Evolutionary conservation across 2,888 invertebrate genomes (phyloP), one percentile per base, ranked within the genome.

Genomic region (Beris chalybata): DNA sequence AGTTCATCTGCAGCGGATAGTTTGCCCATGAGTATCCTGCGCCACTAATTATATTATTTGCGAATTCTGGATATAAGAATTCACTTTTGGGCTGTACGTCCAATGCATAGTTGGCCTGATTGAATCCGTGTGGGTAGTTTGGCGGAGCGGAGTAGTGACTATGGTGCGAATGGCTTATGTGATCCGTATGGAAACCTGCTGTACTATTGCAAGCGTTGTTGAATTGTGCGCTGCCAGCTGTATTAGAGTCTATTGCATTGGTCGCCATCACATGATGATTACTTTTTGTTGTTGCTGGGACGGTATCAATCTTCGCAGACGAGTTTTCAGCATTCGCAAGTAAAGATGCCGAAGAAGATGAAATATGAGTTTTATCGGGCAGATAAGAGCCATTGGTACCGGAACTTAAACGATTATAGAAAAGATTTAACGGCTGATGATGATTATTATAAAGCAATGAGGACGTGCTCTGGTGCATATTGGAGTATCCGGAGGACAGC

Each of bases 401-500:
- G 45, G 15, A 12, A 29, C 12, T 38, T 30, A 31, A 4, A 55
- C 59, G 58, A 45, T 65, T 69, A 57, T 65, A 67, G 15, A 63
- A 65, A 15, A 55, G 15, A 47, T 47, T 57, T 29, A 63, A 53
- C 5, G 65, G 50, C 43, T 69, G 69, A 44, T 67, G 67, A 48
- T 61, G 57, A 48, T 61, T 64, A 52, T 63, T 59, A 30, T 65
- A 57, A 38, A 69, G 65, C 55, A 67, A 59, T 44, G 67, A 47
- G 15, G 57, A 13, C 38, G 53, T 55, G 15, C 32, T 66, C 31
- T 52, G 45, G 29, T 68, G 66, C 4, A 63, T 47, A 56, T 44
- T 53, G 31, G 58, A 15, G 47, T 69, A 69, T 57, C 69, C 50
- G 32, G 65, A 43, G 50, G 69, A 43, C 0, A 55, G 22, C 32